Conservation (phyloP, 2,113 vertebrate species). For the Danio rerio region GRCz12tu NC_133182.1:12617501-12618000, state of each 20-base stretch:
- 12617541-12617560: no score
- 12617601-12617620: no score
- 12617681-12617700: no score
- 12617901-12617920: conserved; percentile 35
- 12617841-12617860: background rate
- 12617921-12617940: conserved; percentile 32
- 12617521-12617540: no score
- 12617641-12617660: no score
- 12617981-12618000: conserved; percentile 15
- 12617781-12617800: background rate
- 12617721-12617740: background rate
- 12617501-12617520: no score
- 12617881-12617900: background rate
- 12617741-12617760: background rate
- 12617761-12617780: background rate
- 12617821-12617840: background rate
- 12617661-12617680: no score
- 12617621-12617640: no score
- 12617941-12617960: conserved; percentile 33
- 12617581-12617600: no score
- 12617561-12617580: no score
- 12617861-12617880: background rate
- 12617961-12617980: conserved; percentile 43
- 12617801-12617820: background rate
- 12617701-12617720: no score